Percentiles rank a stretch among this genome's conserved stretches.
These are phyloP conservation scores for Fragum whitleyi DNA, from an alignment of 2,888 invertebrate species.

Conservation along the genomic window DNA sequence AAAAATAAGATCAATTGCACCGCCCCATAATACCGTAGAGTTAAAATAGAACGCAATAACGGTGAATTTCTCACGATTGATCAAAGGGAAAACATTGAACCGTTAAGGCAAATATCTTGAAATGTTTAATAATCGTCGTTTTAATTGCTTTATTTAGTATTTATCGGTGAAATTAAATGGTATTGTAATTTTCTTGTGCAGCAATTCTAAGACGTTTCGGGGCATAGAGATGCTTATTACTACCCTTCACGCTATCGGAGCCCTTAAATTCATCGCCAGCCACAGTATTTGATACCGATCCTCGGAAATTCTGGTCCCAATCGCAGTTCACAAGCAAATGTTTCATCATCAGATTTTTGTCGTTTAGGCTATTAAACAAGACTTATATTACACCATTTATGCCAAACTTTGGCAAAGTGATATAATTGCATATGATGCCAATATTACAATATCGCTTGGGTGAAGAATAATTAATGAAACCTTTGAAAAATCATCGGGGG, in stretches of 20 bases:
- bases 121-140: slow-evolving; percentile 15
- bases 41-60: slow-evolving; percentile 14
- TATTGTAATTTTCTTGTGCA: neutral
- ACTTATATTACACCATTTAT: no score
- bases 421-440: no score
- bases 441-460: no score
- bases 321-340: no score
- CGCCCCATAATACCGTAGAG: slow-evolving; percentile 15
- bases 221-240: neutral
- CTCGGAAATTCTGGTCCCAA: no score
- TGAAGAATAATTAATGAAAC: no score
- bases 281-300: no score
- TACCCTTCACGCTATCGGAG: neutral
- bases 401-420: no score
- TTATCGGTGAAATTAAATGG: slow-evolving; percentile 1
- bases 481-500: no score
- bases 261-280: no score
- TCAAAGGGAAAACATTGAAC: slow-evolving; percentile 13
- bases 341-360: no score
- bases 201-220: neutral
- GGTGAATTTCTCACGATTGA: slow-evolving; percentile 8
- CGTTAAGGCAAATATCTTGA: neutral
- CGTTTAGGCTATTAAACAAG: no score
- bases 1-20: slow-evolving; percentile 34
- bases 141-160: slow-evolving; percentile 8